Conservation (phyloP, 2,113 vertebrate species). For the Poeciliopsis turrubarensis region DNA sequence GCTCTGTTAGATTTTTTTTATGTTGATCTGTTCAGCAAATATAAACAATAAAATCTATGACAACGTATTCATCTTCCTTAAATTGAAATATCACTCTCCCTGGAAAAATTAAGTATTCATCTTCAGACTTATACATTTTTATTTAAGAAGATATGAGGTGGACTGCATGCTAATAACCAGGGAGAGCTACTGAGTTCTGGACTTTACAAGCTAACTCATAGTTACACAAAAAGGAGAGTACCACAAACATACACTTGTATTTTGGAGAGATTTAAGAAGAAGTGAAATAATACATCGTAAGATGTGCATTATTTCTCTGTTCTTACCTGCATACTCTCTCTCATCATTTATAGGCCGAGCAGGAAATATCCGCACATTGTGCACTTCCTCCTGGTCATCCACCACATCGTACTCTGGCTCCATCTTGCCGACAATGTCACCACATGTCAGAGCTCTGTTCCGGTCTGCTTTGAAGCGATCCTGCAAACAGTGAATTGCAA, state of each 20-base stretch:
- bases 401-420: constrained; percentile 63
- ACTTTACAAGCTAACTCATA: too few species aligned
- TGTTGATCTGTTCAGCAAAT: background rate
- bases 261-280: background rate
- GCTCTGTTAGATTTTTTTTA: background rate
- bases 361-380: constrained; percentile 54
- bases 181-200: too few species aligned
- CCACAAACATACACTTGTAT: too few species aligned
- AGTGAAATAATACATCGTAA: background rate
- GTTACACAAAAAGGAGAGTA: too few species aligned
- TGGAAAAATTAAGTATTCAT: too few species aligned
- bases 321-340: constrained; percentile 69
- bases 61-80: background rate
- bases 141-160: too few species aligned
- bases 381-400: constrained; percentile 46
- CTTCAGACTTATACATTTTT: too few species aligned
- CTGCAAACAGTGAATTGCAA: constrained; percentile 43
- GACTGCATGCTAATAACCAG: too few species aligned
- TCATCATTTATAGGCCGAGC: constrained; percentile 47
- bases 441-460: constrained; percentile 15
- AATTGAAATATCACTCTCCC: too few species aligned
- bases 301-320: background rate
- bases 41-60: background rate
- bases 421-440: background rate
- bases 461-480: constrained; percentile 42